Percentiles rank a stretch among this genome's conserved stretches.
Conservation (phyloP, 1,140 invertebrate species). For the Telenomus remus region DNA sequence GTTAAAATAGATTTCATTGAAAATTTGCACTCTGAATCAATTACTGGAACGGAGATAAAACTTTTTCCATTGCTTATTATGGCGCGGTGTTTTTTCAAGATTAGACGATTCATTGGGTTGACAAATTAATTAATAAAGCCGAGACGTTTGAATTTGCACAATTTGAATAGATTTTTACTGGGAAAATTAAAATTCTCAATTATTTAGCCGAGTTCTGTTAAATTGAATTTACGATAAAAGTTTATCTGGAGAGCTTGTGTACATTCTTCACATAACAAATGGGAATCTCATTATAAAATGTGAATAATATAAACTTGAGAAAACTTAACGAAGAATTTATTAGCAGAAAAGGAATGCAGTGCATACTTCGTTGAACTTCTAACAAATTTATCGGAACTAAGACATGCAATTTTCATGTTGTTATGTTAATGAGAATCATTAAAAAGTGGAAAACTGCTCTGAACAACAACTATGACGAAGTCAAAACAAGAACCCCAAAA, state of each 20-base stretch:
- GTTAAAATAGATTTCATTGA: neutral
- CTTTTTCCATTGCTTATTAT: neutral
- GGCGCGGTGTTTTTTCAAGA: no score
- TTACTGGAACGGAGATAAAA: neutral
- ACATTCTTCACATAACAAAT: neutral
- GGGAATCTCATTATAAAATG: neutral
- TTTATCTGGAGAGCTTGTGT: neutral
- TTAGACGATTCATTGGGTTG: no score
- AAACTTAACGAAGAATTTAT: conserved; percentile 2
- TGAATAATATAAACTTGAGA: conserved; percentile 3
- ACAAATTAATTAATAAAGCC: no score
- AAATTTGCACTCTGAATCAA: conserved; percentile 3
- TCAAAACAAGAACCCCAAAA: no score
- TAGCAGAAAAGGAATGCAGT: neutral
- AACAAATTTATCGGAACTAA: neutral
- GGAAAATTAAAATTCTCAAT: no score
- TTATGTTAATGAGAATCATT: neutral
- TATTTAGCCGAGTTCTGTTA: no score
- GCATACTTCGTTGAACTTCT: neutral
- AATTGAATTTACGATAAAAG: conserved; percentile 1
- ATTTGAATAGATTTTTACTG: no score
- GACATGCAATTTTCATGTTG: neutral
- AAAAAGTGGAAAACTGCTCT: no score
- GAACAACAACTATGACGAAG: no score
- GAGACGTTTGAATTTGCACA: no score